phyloP scores from a whole-genome alignment of 92 coral and sea anemone species.

The Pocillopora meandrina region DNA sequence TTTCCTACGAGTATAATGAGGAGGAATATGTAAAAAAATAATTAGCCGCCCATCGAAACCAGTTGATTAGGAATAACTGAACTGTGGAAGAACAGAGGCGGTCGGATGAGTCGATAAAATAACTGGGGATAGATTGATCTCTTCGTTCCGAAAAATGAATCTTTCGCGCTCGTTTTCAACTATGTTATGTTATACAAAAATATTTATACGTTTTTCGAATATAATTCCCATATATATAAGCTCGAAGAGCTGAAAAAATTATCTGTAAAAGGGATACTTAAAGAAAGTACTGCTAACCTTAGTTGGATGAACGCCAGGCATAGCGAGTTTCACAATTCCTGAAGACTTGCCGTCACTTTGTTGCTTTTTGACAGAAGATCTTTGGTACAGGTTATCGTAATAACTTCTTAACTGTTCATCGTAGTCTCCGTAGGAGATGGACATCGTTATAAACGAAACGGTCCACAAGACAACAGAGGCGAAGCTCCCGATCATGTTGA shows the following conservation, averaged over 20 bases:
- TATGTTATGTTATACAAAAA: not conserved
- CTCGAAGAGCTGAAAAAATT: not conserved
- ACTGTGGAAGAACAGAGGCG: no score
- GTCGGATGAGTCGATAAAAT: not conserved
- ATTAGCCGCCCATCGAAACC: conserved; percentile 39
- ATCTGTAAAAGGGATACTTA: not conserved
- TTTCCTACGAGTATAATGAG: conserved; percentile 1
- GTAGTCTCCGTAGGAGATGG: conserved; percentile 27
- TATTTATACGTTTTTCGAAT: not conserved
- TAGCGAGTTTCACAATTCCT: conserved; percentile 31
- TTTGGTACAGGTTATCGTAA: conserved; percentile 46
- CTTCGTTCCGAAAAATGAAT: not conserved
- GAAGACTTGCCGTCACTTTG: not conserved
- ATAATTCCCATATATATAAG: not conserved
- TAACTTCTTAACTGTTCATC: conserved; percentile 23
- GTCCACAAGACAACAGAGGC: conserved; percentile 5
- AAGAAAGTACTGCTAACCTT: conserved; percentile 53
- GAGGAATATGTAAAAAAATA: conserved; percentile 13
- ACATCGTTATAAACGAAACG: conserved; percentile 2
- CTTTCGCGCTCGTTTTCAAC: not conserved
- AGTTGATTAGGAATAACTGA: conserved; percentile 17
- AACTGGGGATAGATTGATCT: no score
- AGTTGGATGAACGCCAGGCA: conserved; percentile 77
- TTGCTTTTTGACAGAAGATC: conserved; percentile 34
- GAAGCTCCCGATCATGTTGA: conserved; percentile 18